These are phyloP conservation scores for Leptoclinus maculatus DNA, from an alignment of 2,797 vertebrate species.

Conservation along the genomic window DNA sequence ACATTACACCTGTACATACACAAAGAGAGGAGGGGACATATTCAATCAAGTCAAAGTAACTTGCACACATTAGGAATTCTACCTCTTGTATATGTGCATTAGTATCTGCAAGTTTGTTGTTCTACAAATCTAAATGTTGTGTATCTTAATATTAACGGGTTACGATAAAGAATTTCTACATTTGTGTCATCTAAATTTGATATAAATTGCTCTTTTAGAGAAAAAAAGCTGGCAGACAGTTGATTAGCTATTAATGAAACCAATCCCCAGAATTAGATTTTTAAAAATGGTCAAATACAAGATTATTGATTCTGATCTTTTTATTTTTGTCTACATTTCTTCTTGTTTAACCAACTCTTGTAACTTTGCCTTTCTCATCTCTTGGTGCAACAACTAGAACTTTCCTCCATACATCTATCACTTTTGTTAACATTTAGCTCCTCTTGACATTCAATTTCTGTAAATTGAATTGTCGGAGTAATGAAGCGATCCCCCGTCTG, in stretches of 20 bases:
- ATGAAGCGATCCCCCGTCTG: constrained; percentile 16
- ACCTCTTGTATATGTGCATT: neutral
- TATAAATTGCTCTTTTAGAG: neutral
- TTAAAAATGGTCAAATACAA: neutral
- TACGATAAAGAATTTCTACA: neutral
- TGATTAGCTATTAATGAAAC: neutral
- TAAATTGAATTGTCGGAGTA: constrained; percentile 17
- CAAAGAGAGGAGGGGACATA: neutral
- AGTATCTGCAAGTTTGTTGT: neutral
- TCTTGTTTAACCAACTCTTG: neutral
- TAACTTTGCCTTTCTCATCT: neutral
- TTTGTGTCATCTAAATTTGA: neutral
- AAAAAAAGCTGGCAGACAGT: neutral
- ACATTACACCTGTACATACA: neutral
- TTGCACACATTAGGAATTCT: neutral
- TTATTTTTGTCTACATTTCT: neutral
- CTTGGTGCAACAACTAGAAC: neutral
- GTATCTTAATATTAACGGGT: neutral
- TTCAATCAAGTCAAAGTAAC: neutral
- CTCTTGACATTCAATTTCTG: constrained; percentile 16
- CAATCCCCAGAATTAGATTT: neutral
- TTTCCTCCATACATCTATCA: neutral
- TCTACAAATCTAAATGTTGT: neutral
- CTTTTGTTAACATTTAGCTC: constrained; percentile 1
- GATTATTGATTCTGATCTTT: neutral